Conservation (phyloP, 2,113 vertebrate genomes). For the Passer domesticus region DNA sequence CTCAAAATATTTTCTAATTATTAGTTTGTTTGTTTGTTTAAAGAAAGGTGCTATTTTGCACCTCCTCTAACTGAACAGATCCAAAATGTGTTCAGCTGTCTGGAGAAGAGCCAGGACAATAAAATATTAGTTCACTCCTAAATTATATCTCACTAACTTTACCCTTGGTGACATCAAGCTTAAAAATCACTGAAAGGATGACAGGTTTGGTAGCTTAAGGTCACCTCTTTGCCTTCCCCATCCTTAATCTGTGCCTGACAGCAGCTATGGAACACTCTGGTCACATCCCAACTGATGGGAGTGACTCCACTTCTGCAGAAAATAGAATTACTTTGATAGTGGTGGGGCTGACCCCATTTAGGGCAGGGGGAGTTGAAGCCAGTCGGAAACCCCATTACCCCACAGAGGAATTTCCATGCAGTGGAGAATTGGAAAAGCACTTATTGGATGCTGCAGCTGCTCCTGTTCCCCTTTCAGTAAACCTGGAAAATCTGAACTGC, state of each 20-base stretch:
- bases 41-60: background rate
- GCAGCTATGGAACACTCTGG: background rate
- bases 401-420: background rate
- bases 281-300: background rate
- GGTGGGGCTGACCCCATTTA: background rate
- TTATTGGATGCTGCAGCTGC: background rate
- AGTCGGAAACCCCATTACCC: background rate
- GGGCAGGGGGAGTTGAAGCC: background rate
- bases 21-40: background rate
- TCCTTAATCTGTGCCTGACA: background rate
- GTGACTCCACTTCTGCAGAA: background rate
- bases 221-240: background rate
- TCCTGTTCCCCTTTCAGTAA: conserved; percentile 33
- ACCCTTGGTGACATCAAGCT: background rate
- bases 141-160: background rate
- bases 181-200: background rate
- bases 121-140: background rate
- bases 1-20: background rate
- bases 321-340: background rate
- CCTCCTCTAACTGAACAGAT: background rate
- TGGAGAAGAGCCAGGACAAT: background rate
- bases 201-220: background rate
- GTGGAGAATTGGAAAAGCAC: background rate
- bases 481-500: conserved; percentile 60
- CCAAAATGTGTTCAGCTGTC: background rate